A percentile compares a stretch with the other conserved stretches of the same genome.
phyloP scores from a whole-genome alignment of 1,140 invertebrate species.

The Drosophila rufa region DNA sequence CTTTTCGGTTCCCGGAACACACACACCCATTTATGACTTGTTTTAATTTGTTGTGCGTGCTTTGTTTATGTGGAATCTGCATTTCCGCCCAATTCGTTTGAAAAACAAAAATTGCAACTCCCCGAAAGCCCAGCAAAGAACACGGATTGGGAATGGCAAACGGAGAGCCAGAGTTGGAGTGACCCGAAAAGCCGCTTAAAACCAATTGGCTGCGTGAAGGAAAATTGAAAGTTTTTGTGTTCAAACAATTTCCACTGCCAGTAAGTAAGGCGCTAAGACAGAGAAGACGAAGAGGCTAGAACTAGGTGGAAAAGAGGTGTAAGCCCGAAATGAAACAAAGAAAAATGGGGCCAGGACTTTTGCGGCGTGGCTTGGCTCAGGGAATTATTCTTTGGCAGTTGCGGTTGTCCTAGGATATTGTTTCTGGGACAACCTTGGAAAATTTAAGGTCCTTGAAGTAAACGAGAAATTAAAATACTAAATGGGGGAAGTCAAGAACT shows the following conservation, averaged over 20 bases:
- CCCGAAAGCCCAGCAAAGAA: conserved; percentile 3
- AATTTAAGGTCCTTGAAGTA: neutral
- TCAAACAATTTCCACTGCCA: neutral
- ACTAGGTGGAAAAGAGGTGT: neutral
- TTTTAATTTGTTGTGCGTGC: conserved; percentile 79
- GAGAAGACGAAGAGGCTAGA: neutral
- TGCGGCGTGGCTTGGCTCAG: neutral
- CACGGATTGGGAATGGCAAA: neutral
- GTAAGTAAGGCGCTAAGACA: conserved; percentile 9
- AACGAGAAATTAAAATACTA: neutral
- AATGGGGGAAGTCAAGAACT: too few species aligned
- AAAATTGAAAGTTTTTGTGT: conserved; percentile 43
- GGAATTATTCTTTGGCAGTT: conserved; percentile 9
- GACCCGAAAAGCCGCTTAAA: conserved; percentile 63
- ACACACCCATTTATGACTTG: conserved; percentile 60
- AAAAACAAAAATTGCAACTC: conserved; percentile 11
- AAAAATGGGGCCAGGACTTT: conserved; percentile 11
- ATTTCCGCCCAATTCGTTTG: conserved; percentile 38
- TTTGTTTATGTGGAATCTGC: conserved; percentile 64
- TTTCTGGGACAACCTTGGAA: neutral
- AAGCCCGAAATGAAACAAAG: conserved; percentile 3
- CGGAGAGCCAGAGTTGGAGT: conserved; percentile 23
- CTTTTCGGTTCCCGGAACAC: conserved; percentile 14
- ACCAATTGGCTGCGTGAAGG: conserved; percentile 40
- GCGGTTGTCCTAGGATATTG: conserved; percentile 5